These are phyloP conservation scores for Lampris megalopsis DNA, from an alignment of 2,113 vertebrate species.

Conservation along the genomic window DNA sequence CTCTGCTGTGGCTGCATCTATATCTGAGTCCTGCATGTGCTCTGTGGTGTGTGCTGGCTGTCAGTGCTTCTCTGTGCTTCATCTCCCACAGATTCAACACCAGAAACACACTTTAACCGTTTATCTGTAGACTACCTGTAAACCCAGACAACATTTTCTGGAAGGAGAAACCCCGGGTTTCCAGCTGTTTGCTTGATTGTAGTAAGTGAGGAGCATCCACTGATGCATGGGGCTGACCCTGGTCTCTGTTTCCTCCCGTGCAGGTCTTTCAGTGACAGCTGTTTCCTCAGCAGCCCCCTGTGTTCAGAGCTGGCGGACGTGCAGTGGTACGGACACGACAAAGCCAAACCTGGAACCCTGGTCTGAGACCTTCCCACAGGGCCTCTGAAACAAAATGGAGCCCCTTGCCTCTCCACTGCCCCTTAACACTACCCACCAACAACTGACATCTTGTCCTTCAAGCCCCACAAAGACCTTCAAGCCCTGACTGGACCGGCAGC, in stretches of 20 bases:
- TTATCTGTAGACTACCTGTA: neutral
- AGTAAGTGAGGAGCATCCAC: neutral
- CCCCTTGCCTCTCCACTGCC: conserved; percentile 69
- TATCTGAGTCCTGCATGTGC: conserved; percentile 69
- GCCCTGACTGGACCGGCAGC: conserved; percentile 29
- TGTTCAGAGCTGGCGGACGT: conserved; percentile 95
- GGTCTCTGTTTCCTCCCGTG: conserved; percentile 48
- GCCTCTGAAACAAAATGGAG: conserved; percentile 40
- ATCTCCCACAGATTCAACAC: conserved; percentile 53
- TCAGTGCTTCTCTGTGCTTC: conserved; percentile 34
- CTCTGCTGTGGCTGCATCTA: conserved; percentile 45
- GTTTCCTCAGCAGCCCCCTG: conserved; percentile 93
- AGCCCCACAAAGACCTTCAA: conserved; percentile 74
- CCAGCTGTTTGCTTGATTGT: neutral
- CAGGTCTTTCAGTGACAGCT: conserved; percentile 93
- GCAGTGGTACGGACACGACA: conserved; percentile 98
- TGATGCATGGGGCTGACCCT: conserved; percentile 19
- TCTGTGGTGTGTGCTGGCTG: conserved; percentile 52
- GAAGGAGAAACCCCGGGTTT: neutral
- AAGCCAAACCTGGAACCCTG: conserved; percentile 98
- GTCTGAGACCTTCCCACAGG: conserved; percentile 86
- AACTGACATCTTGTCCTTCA: conserved; percentile 85
- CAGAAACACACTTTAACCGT: conserved; percentile 21
- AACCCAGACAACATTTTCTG: neutral
- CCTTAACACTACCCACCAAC: conserved; percentile 82